Percentiles rank a stretch among this genome's conserved stretches.
Conservation (phyloP, 2,797 vertebrate genomes). For the Eulemur albifrons region DNA sequence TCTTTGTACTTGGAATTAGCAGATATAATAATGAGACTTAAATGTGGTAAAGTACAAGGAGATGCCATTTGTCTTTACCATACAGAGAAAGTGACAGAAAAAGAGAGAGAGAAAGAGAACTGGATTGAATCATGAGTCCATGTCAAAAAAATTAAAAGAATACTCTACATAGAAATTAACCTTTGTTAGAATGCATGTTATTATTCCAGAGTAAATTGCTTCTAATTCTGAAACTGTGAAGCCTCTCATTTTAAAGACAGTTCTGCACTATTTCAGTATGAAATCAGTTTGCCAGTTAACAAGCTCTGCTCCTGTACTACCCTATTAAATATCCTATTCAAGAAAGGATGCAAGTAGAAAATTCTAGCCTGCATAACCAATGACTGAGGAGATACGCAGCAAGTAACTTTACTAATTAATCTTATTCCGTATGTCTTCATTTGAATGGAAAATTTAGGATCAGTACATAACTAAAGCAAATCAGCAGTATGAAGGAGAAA, state of each 20-base stretch:
- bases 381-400: not conserved
- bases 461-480: not conserved
- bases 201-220: not conserved
- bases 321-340: not conserved
- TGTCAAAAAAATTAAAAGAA: not conserved
- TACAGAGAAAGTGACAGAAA: not conserved
- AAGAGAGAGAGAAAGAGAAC: not conserved
- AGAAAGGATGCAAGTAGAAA: not conserved
- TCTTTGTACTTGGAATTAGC: not conserved
- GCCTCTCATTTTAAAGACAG: not conserved
- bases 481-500: not conserved
- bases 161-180: not conserved
- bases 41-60: not conserved
- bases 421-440: not conserved
- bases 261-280: not conserved
- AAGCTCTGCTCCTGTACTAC: not conserved
- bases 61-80: not conserved
- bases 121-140: not conserved
- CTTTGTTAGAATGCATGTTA: not conserved
- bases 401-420: not conserved
- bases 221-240: not conserved
- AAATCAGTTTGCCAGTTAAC: not conserved
- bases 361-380: not conserved
- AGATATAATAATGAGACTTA: not conserved
- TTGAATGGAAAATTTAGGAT: not conserved